Base-by-base conservation (phyloP, 2,797 vertebrate genomes). In the Neomorphus geoffroyi region DNA sequence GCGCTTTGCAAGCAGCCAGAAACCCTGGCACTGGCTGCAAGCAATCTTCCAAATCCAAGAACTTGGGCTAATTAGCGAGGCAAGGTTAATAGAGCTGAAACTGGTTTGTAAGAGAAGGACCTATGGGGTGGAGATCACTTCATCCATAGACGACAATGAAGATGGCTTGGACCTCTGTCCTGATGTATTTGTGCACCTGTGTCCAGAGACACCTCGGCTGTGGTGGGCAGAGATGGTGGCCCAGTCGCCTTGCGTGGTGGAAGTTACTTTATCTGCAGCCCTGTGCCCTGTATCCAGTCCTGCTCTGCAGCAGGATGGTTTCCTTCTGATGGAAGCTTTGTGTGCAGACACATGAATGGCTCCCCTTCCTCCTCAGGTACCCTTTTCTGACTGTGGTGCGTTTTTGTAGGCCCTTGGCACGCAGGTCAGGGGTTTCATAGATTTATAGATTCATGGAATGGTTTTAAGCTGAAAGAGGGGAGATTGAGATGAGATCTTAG, bases 321-420 rank as follows among this genome's bases (percentile, higher is more conserved):
- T 65, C 37, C 56, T 75, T 75, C 50, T 51, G 39, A 15, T 66
- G 58, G 53, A 77, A 18, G 24, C 39, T 6, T 54, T 69, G 39
- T 65, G 48, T 41, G 32, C 8, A 1, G 30, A n/a, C 39, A 10
- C 26, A 56, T 24, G 79, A 51, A 37, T 32, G 37, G n/a, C 62
- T 65, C 14, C 33, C 9, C 37, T 51, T 69, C 26, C 32, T 64
- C 33, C 45, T 69, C 39, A 18, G 14, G 33, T 53, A 3, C 27
- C 7, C 24, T 79, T 43, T 54, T 37, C 10, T 24, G 43, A 13
- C 13, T 8, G 8, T 0, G 2, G 8, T 2, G 12, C 3, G 2
- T 50, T 83, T 73, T 21, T 18, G n/a, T 53, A 54, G 28, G 51
- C 13, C 27, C 18, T 43, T 33, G 21, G 45, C 65, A 43, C 18